Evolutionary conservation across 2,888 invertebrate species (phyloP).

Genomic region (Thecophora atra): DNA sequence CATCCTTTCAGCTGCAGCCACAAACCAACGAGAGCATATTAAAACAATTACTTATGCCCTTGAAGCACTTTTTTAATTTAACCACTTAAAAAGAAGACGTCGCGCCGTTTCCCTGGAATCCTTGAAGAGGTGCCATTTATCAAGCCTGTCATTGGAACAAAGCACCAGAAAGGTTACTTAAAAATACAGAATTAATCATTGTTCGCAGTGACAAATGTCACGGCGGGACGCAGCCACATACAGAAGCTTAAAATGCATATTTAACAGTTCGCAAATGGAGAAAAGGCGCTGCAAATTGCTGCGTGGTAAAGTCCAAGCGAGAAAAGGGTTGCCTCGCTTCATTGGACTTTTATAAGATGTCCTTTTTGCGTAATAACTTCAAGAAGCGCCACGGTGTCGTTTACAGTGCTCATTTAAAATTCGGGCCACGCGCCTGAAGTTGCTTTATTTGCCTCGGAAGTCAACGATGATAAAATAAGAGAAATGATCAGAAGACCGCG

Average conservation of each 20-base stretch:
- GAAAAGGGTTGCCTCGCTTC: slow-evolving; percentile 10
- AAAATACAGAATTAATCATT: slow-evolving; percentile 36
- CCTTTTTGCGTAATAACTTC: slow-evolving; percentile 14
- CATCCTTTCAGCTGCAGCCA: no score
- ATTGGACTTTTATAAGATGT: slow-evolving; percentile 18
- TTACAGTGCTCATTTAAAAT: slow-evolving; percentile 54
- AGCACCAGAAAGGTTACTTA: slow-evolving; percentile 33
- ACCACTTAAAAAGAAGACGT: slow-evolving; percentile 11
- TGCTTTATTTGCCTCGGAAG: background rate
- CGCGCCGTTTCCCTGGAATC: slow-evolving; percentile 19
- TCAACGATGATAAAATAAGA: slow-evolving; percentile 34
- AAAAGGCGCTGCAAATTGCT: slow-evolving; percentile 17
- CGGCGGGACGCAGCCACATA: background rate
- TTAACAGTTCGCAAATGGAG: background rate
- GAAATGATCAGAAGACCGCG: slow-evolving; percentile 14
- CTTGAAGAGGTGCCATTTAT: slow-evolving; percentile 22
- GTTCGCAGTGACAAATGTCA: slow-evolving; percentile 19
- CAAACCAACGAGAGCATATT: slow-evolving; percentile 1
- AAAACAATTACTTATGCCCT: slow-evolving; percentile 16
- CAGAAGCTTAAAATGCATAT: background rate
- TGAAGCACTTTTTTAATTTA: slow-evolving; percentile 6
- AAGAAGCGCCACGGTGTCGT: slow-evolving; percentile 43
- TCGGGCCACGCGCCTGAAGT: slow-evolving; percentile 48
- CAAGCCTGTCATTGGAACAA: slow-evolving; percentile 29
- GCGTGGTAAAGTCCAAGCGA: background rate